Evolutionary conservation across 30 jellyfish, hydroid and myxozoan species (phyloP).

Genomic region (Aurelia aurita): DNA sequence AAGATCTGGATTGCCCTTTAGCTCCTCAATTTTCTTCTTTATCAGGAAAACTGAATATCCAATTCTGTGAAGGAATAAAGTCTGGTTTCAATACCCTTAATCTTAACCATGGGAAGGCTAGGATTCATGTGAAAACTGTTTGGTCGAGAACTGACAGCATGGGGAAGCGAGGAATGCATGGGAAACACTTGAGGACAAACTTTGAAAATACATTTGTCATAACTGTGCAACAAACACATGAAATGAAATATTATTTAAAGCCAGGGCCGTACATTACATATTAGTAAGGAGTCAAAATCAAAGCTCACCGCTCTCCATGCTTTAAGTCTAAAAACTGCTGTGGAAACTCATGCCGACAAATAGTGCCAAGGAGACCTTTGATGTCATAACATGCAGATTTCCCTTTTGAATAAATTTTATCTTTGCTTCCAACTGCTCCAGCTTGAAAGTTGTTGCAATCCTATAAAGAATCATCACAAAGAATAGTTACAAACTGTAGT

Average conservation of each 20-base stretch:
- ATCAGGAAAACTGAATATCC: conserved; percentile 25
- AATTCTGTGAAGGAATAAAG: not conserved
- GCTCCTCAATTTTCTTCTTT: conserved; percentile 18
- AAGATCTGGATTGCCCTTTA: conserved; percentile 14
- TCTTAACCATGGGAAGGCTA: not conserved
- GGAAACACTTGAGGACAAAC: too few relatives aligned
- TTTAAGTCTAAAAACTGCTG: too few relatives aligned
- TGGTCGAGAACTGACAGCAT: not conserved
- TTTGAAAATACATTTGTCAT: too few relatives aligned
- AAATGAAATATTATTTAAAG: too few relatives aligned
- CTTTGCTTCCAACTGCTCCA: conserved; percentile 19
- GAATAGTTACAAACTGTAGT: too few relatives aligned
- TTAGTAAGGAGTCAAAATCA: too few relatives aligned
- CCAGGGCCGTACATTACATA: too few relatives aligned
- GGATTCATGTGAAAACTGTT: too few relatives aligned
- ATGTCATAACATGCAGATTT: conserved; percentile 10
- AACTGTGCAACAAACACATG: too few relatives aligned
- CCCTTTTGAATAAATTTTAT: not conserved
- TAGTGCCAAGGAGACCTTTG: conserved; percentile 23
- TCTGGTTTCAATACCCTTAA: not conserved
- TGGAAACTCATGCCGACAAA: conserved; percentile 4
- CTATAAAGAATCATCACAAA: not conserved
- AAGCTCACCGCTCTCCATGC: too few relatives aligned
- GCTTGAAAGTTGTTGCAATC: conserved; percentile 45
- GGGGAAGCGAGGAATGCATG: too few relatives aligned